Evolutionary conservation across 2,888 invertebrate species (phyloP), one percentile per base, ranked within the genome.

Genomic region (Agrotis exclamationis): DNA sequence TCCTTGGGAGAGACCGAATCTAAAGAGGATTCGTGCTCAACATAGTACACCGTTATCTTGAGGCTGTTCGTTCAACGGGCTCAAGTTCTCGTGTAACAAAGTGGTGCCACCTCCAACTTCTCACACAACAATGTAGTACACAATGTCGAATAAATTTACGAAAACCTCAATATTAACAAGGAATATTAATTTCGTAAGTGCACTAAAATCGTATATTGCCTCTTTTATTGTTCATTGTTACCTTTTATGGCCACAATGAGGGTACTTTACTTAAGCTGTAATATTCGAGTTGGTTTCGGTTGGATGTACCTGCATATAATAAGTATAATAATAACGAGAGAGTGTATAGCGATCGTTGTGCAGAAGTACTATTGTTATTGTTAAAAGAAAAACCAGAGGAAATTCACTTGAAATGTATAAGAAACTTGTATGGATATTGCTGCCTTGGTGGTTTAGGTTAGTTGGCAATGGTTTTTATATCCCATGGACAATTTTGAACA

Each of bases 151-250:
- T 81, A 72, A 81, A 45, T 69, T 79, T 54, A 69, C 50, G 63
- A 72, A 80, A 77, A 77, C 51, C 28, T 62, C 67, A 60, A 69
- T 66, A 80, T 77, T 81, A 80, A 80, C 79, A 72, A 70, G 66
- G 72, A 62, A 63, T 81, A 80, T 81, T 80, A 81, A 80, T 71
- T 79, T 63, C 28, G 39, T 71, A 60, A 79, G 68, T 69, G 69
- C 65, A 75, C 66, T 83, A 73, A 80, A 79, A 79, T 83, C 64
- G 58, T 72, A 64, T 75, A 80, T 72, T 73, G 69, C 79, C 71
- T 82, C 73, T 83, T 76, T 83, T 79, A 83, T 79, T 79, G 79
- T 68, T 66, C 63, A 72, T 71, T 75, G 71, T 78, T 74, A 79
- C 57, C 76, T 28, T 71, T 84, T 75, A 80, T 72, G 50, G 56